Evolutionary conservation across 2,888 invertebrate species (phyloP).

Genomic region (Amblyteles armatorius): DNA sequence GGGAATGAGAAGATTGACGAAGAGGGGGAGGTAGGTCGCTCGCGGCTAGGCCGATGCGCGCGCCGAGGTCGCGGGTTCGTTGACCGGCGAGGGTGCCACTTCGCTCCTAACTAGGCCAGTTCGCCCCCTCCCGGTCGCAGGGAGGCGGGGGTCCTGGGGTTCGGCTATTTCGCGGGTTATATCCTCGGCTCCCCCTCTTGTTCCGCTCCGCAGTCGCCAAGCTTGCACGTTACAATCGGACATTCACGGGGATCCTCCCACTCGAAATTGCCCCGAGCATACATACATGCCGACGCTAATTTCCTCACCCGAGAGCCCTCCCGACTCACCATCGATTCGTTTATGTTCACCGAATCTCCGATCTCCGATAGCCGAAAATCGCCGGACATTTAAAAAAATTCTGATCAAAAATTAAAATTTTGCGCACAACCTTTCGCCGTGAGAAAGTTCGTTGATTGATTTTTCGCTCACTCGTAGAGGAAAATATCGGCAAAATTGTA

Average conservation of each 20-base stretch:
- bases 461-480: too few relatives aligned
- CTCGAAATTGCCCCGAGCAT: constrained; percentile 41
- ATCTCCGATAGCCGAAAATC: not conserved
- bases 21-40: constrained; percentile 68
- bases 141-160: constrained; percentile 33
- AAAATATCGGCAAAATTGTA: too few relatives aligned
- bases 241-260: constrained; percentile 43
- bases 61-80: constrained; percentile 83
- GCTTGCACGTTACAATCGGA: constrained; percentile 40
- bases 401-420: not conserved
- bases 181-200: constrained; percentile 56
- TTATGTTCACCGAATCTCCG: not conserved
- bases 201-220: constrained; percentile 31
- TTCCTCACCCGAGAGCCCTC: not conserved
- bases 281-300: not conserved
- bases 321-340: not conserved
- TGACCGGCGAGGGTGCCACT: constrained; percentile 83
- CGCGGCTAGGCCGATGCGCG: constrained; percentile 72
- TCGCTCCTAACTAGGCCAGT: constrained; percentile 83
- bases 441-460: too few relatives aligned
- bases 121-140: constrained; percentile 68
- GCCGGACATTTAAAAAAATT: not conserved
- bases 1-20: not conserved
- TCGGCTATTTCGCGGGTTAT: constrained; percentile 58
- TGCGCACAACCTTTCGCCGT: too few relatives aligned